phyloP scores from a whole-genome alignment of 2,888 invertebrate genomes.

The Hedya salicella region DNA sequence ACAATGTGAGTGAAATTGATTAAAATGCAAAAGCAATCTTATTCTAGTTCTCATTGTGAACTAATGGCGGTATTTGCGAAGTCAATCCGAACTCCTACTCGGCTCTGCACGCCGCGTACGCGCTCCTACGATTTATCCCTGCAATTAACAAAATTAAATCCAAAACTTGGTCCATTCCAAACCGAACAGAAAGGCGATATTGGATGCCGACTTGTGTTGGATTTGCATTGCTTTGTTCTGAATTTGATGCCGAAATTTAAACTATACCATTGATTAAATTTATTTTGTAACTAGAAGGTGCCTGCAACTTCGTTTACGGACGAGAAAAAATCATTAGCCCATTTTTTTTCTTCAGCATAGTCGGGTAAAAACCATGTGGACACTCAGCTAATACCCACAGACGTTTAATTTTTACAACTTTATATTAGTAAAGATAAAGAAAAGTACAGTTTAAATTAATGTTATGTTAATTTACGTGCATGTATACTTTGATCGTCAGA shows the following conservation, averaged over 20 bases:
- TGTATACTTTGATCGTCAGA: too few relatives aligned
- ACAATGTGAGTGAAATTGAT: not conserved
- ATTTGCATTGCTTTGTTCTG: not conserved
- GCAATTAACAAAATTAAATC: conserved; percentile 42
- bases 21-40: not conserved
- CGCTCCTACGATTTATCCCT: conserved; percentile 28
- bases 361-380: too few relatives aligned
- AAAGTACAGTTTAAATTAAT: too few relatives aligned
- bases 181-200: conserved; percentile 28
- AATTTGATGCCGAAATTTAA: conserved; percentile 1
- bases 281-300: too few relatives aligned
- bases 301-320: too few relatives aligned
- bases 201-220: conserved; percentile 12
- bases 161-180: conserved; percentile 36
- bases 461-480: too few relatives aligned
- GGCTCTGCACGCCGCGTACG: conserved; percentile 13
- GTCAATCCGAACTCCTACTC: conserved; percentile 24
- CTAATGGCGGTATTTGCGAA: conserved; percentile 21
- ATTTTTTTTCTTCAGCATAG: too few relatives aligned
- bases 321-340: too few relatives aligned
- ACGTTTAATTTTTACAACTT: too few relatives aligned
- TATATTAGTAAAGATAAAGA: too few relatives aligned
- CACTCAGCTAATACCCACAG: too few relatives aligned
- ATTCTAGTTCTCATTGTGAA: not conserved
- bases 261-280: conserved; percentile 4